Base-by-base conservation (phyloP, 2,113 vertebrate species). In the Podarcis cretensis region DNA sequence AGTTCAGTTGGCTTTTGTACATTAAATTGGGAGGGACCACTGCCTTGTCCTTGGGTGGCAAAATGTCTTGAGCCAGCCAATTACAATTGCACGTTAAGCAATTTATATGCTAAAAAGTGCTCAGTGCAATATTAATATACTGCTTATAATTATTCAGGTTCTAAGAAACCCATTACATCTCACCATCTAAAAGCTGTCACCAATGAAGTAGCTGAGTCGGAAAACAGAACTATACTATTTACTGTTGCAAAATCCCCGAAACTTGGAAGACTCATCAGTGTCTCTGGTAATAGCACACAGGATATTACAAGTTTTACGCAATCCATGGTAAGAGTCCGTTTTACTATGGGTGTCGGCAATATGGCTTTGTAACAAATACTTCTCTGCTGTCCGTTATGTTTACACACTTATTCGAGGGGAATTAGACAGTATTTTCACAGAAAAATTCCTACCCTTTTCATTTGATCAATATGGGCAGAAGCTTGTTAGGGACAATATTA, bases 291-390 rank as follows among this genome's bases (percentile, higher is more conserved):
- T 87, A 94, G 92, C 57, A 97, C 96, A 6, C 93, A 94, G 87
- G 97, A 98, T 74, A 94, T 98, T 87, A 96, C 97, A 75, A 93
- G 95, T 88, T 99, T 99, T 96, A 99, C 97, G 0, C 98, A 99
- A 87, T 92, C 93, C 43, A 98, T 98, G 98, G 98, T 98, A 95
- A 98, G 98, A 94, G 48, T 93, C 85, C 32, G 59, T 5, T 10
- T 91, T 78, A 23, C 20, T 89, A 81, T 6, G 80, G 48, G 21
- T 82, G 78, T 35, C 25, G 37, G 20, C 2, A 7, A 13, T 1
- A 4, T 43, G 6, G 9, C 68, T 10, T 90, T 87, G 79, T 48
- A 87, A 90, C 30, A 89, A 20, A 88, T 65, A 1, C 57, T 32
- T 84, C 30, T 13, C 69, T 59, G 25, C 86, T 92, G 81, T 65